phyloP scores from a whole-genome alignment of 2,797 vertebrate species.

The Ispidina lecontei region DNA sequence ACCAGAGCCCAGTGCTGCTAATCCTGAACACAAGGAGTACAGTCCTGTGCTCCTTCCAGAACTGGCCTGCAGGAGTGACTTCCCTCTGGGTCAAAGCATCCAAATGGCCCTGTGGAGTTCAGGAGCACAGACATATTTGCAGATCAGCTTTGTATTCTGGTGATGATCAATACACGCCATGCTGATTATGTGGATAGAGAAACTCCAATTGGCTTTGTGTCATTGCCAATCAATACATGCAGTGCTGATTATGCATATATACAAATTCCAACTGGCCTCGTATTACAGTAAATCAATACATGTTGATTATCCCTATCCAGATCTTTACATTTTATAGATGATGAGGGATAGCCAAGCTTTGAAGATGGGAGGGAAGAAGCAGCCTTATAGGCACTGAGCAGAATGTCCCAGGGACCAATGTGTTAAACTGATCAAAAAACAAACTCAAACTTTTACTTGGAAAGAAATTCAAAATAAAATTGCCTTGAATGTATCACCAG shows the following conservation, averaged over 20 bases:
- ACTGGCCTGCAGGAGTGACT: background rate
- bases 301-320: background rate
- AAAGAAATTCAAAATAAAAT: conserved; percentile 36
- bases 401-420: conserved; percentile 20
- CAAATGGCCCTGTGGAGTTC: background rate
- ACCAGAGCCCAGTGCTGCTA: background rate
- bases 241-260: background rate
- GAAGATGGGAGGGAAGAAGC: background rate
- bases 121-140: background rate
- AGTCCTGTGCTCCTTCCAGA: background rate
- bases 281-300: background rate
- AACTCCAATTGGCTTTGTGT: background rate
- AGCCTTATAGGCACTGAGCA: background rate
- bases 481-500: background rate
- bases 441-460: conserved; percentile 43
- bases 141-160: background rate
- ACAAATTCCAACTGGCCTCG: background rate
- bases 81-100: fast-evolving
- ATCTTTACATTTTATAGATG: background rate
- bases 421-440: conserved; percentile 52
- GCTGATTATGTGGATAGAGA: background rate
- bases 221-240: background rate
- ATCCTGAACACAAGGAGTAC: background rate
- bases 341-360: background rate
- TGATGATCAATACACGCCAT: background rate